Evolutionary conservation across 2,113 vertebrate species (phyloP).

Genomic region (Coreoperca whiteheadi): DNA sequence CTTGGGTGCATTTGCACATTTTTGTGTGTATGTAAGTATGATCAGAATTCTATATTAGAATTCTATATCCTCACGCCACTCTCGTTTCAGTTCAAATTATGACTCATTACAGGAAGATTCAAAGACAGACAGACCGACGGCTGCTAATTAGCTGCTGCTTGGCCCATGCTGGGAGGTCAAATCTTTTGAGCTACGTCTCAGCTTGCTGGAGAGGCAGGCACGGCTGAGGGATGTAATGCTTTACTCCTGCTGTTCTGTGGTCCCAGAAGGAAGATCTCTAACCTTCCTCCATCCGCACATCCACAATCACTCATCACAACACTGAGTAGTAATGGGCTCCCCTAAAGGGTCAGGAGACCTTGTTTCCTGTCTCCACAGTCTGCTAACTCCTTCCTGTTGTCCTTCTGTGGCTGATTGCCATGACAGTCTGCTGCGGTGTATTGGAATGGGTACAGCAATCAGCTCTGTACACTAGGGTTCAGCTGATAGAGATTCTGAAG

Average conservation of each 20-base stretch:
- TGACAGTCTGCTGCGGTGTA: not conserved
- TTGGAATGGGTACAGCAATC: not conserved
- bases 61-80: not conserved
- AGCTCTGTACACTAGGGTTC: not conserved
- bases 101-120: conserved; percentile 26
- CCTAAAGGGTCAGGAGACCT: conserved; percentile 35
- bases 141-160: conserved; percentile 86
- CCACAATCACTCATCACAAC: conserved; percentile 44
- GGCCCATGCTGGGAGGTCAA: conserved; percentile 85
- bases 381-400: conserved; percentile 21
- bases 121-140: conserved; percentile 41
- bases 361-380: conserved; percentile 16
- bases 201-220: conserved; percentile 56
- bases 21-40: not conserved
- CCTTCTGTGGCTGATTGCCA: not conserved
- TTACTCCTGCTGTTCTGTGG: conserved; percentile 55
- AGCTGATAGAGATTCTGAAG: not conserved
- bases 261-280: conserved; percentile 67
- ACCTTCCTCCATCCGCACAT: conserved; percentile 82
- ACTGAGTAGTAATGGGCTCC: conserved; percentile 75
- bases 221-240: conserved; percentile 40
- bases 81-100: not conserved
- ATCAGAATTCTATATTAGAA: not conserved
- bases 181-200: conserved; percentile 74
- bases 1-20: not conserved